Evolutionary conservation across 1,140 invertebrate species (phyloP), one percentile per base, ranked within the genome.

Genomic region (Hyphantria cunea): DNA sequence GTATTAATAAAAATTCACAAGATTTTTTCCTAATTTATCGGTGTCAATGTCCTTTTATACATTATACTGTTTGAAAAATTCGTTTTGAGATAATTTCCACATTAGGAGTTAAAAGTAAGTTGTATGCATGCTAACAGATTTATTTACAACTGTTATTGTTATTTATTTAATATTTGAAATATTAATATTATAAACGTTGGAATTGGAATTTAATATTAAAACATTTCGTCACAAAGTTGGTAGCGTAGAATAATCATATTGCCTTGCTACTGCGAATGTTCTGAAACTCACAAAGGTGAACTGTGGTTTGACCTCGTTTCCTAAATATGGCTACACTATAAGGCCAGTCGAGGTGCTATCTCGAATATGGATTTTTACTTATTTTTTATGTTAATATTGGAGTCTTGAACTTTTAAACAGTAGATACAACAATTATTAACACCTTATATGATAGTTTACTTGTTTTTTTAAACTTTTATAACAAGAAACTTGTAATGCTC

Each of bases 271-370:
- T 62, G 69, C 66, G 54, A 55, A 61, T 67, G 65, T 70, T 66
- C 62, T 72, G 70, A 52, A 50, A 72, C 80, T 82, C 76, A 73
- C 70, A 83, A 78, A 80, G 78, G 73, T 80, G 37, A 80, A 75
- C 68, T 72, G 72, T 72, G 61, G 50, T 66, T 59, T 83, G 84
- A 85, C 86, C 84, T 77, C 79, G 73, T 85, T 89, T 78, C 71
- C 78, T 82, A 86, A 85, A 84, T 89, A 89, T 85, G 83, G 84
- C 73, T 15, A 74, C 76, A 83, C 79, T 75, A 39, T 81, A 84
- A 89, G 80, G 77, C 76, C 72, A 73, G 54, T 11, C 45, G 13
- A 15, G 32, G 48, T 49, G 17, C 55, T 15, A 45, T 39, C 48
- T 25, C 44, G 13, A 25, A 47, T 11, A 32, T n/a, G 6, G 44